Evolutionary conservation across 2,113 vertebrate species (phyloP), one percentile per base, ranked within the genome.

Genomic region (Balaeniceps rex): DNA sequence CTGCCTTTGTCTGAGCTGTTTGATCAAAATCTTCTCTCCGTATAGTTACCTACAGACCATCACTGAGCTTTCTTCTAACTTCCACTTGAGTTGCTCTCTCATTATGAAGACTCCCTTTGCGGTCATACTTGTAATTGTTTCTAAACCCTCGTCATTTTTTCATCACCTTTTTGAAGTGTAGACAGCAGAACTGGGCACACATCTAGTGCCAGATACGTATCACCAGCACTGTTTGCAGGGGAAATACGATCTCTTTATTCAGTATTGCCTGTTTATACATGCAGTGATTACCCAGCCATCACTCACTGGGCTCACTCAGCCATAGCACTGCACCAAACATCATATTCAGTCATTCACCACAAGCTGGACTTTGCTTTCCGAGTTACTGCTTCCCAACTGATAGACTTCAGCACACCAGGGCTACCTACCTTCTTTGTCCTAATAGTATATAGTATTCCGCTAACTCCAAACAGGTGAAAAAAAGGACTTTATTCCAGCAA

Each of bases 221-320:
- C 72, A 65, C 44, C 72, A 87, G 47, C 1, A 6, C 64, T 94
- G 83, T 88, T 92, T 91, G 72, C 52, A 71, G 72, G 89, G 80
- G 83, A 93, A 85, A 97, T 74, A 64, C 3, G 72, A 96, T 94
- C 88, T 65, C 84, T 87, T 94, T 89, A 92, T 91, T 84, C 69
- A 76, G 51, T 54, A 47, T 42, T 80, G 52, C 47, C 61, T 96
- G 78, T 91, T 95, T 95, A 80, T 55, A 51, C 1, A 93, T 11
- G 6, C 87, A 70, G 61, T 29, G 77, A 69, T 79, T 66, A 82
- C 28, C 44, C 87, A 95, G 66, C 70, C 91, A 85, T 96, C 94
- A 96, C 71, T 96, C 93, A 95, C 22, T 83, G 74, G 52, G 65
- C 9, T 97, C 91, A 87, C 84, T 91, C 81, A 96, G 87, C 78